A percentile compares a stretch with the other conserved stretches of the same genome.
Conservation (phyloP, 2,113 vertebrate genomes). For the Cyanoderma ruficeps region DNA sequence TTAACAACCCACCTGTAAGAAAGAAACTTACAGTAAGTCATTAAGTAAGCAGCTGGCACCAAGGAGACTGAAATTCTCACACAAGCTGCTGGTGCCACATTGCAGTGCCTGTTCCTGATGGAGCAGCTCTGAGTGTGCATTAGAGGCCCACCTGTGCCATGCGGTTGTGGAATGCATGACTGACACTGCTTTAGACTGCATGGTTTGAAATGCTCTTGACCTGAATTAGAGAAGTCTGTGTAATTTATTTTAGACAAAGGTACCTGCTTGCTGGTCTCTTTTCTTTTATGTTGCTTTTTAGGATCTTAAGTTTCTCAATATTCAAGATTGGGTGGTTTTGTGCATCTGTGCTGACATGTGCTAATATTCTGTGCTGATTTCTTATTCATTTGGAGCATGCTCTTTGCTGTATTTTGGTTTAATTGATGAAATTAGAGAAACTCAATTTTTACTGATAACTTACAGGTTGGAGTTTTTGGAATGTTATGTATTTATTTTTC, state of each 20-base stretch:
- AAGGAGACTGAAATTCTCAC: not conserved
- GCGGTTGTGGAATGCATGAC: not conserved
- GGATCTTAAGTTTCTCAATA: not conserved
- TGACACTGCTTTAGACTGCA: not conserved
- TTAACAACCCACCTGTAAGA: not conserved
- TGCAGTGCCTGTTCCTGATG: not conserved
- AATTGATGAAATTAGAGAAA: not conserved
- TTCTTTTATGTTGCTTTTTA: not conserved
- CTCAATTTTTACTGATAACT: not conserved
- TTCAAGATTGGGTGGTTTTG: not conserved
- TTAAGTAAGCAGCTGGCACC: not conserved
- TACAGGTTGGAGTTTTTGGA: not conserved
- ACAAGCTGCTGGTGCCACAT: not conserved
- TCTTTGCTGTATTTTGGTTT: not conserved
- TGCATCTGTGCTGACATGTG: not conserved
- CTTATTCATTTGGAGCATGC: not conserved
- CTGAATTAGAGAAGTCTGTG: not conserved
- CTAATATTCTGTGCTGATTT: not conserved
- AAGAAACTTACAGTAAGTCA: not conserved
- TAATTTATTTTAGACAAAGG: not conserved
- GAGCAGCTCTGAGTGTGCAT: fast-evolving
- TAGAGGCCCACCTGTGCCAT: not conserved
- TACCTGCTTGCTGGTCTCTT: not conserved
- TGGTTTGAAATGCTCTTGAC: not conserved
- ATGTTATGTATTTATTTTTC: not conserved